Evolutionary conservation across 2,113 vertebrate genomes (phyloP).

Genomic region (Bubalus kerabau): DNA sequence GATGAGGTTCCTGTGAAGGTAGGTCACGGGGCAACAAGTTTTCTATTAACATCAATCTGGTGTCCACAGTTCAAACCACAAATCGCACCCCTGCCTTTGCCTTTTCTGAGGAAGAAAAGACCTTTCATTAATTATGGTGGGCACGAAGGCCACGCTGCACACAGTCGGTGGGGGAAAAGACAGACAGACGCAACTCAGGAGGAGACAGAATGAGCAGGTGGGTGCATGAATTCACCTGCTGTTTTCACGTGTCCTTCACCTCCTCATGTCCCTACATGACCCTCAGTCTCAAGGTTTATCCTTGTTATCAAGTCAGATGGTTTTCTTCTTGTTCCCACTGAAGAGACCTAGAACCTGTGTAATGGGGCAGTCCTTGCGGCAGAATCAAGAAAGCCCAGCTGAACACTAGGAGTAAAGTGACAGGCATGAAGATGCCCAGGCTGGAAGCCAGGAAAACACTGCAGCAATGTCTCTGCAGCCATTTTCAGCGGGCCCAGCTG

Average conservation of each 20-base stretch:
- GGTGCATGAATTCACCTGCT: neutral
- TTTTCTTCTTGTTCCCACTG: neutral
- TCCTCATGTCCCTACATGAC: neutral
- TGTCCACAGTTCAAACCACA: neutral
- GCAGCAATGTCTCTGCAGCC: constrained; percentile 35
- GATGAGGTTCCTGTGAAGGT: neutral
- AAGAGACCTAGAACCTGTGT: neutral
- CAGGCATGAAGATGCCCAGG: constrained; percentile 47
- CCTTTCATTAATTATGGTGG: neutral
- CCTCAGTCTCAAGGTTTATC: neutral
- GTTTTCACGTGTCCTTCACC: neutral
- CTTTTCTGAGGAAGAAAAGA: neutral
- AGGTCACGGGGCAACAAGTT: neutral
- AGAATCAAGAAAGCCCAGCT: neutral
- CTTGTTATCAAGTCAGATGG: neutral
- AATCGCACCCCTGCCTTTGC: neutral
- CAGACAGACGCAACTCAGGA: neutral
- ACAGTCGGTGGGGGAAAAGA: neutral
- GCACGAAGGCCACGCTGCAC: neutral
- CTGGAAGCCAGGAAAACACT: constrained; percentile 64
- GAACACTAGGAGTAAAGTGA: neutral
- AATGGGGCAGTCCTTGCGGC: neutral
- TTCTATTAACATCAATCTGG: neutral
- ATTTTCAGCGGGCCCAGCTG: constrained; percentile 41
- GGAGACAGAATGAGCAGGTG: neutral